Evolutionary conservation across 2,797 vertebrate species (phyloP).

Genomic region (Malurus splendens): DNA sequence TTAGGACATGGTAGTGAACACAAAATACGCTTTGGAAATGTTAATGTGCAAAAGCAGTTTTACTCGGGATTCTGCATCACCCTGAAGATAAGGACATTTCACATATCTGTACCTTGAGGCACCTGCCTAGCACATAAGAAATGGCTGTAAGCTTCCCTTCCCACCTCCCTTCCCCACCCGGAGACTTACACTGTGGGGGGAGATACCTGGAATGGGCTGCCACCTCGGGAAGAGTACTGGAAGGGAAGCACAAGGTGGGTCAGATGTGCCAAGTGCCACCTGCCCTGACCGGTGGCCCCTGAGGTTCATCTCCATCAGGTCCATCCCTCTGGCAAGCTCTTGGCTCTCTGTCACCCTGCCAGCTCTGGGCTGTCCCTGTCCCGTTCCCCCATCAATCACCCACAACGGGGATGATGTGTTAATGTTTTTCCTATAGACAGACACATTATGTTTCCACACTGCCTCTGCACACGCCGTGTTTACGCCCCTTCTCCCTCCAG

Average conservation of each 20-base stretch:
- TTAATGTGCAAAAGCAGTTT: neutral
- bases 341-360: slow-evolving; percentile 63
- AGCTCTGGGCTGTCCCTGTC: slow-evolving; percentile 58
- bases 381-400: slow-evolving; percentile 68
- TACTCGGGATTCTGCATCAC: neutral
- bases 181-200: accelerated
- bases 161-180: neutral
- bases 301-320: slow-evolving; percentile 34
- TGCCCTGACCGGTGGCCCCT: neutral
- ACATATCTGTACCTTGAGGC: neutral
- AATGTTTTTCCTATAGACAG: slow-evolving; percentile 80
- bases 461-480: slow-evolving; percentile 69
- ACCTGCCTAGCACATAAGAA: accelerated
- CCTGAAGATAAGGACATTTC: neutral
- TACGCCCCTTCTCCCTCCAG: slow-evolving; percentile 72
- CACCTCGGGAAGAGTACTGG: accelerated
- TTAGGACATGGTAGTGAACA: accelerated
- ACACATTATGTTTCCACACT: slow-evolving; percentile 72
- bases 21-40: neutral
- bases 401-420: slow-evolving; percentile 70
- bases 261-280: neutral
- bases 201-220: neutral
- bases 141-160: neutral
- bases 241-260: neutral
- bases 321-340: slow-evolving; percentile 40